Evolutionary conservation across 2,113 vertebrate genomes (phyloP).

Genomic region (Vulpes lagopus): DNA sequence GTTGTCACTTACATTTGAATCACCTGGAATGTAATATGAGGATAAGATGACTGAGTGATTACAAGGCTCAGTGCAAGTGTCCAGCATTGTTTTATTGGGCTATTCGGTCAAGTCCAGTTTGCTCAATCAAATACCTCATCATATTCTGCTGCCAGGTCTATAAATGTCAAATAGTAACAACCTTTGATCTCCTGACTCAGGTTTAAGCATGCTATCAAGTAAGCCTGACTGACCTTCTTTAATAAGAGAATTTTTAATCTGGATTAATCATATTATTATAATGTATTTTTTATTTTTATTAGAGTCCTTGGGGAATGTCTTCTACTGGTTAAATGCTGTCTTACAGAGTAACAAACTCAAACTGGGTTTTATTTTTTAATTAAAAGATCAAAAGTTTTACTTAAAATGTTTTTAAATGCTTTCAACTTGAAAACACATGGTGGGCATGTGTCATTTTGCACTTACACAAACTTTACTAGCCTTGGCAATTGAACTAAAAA

Average conservation of each 20-base stretch:
- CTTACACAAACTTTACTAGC: slow-evolving; percentile 25
- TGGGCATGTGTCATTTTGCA: slow-evolving; percentile 55
- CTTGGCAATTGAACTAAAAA: slow-evolving; percentile 59
- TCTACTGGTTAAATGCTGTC: slow-evolving; percentile 64
- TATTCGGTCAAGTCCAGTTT: slow-evolving; percentile 66
- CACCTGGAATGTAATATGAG: background rate
- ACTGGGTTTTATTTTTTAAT: slow-evolving; percentile 73
- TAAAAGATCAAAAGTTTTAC: slow-evolving; percentile 73
- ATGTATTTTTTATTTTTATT: slow-evolving; percentile 77
- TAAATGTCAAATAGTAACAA: slow-evolving; percentile 71
- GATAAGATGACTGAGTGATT: background rate
- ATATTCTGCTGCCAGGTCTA: slow-evolving; percentile 51
- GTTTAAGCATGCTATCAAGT: slow-evolving; percentile 46
- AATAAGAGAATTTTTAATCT: slow-evolving; percentile 68
- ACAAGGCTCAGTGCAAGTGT: background rate
- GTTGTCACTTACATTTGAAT: slow-evolving; percentile 16
- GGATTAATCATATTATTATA: slow-evolving; percentile 73
- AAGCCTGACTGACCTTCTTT: slow-evolving; percentile 57
- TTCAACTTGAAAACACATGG: slow-evolving; percentile 32
- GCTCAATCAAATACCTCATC: slow-evolving; percentile 68
- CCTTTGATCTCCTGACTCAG: slow-evolving; percentile 47
- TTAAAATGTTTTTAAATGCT: slow-evolving; percentile 56
- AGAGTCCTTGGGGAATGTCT: slow-evolving; percentile 61
- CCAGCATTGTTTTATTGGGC: slow-evolving; percentile 62
- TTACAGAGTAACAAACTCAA: slow-evolving; percentile 56